Base-by-base conservation (phyloP, 2,888 invertebrate genomes). In the Temnothorax unifasciatus region DNA sequence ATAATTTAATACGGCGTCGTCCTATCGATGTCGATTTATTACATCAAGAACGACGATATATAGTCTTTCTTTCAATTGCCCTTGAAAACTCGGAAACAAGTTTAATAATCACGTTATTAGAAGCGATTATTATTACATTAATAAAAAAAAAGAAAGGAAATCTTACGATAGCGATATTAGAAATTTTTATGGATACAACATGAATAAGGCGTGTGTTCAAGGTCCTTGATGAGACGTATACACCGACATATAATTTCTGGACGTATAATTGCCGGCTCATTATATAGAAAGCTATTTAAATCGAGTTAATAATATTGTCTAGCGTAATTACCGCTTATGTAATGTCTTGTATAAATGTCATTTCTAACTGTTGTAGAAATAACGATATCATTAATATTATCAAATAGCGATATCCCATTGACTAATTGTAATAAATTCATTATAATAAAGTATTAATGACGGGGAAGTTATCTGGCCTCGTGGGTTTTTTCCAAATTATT, bases 231-330 rank as follows among this genome's bases (percentile, higher is more conserved):
- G 29, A 61, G 11, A 76, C 50, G 18, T 11, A n/a, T 64, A 41
- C 44, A 47, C 8, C 1, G 21, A 38, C 15, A 25, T 63, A 13
- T 76, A 52, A 76, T 76, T 66, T 76, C 75, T 25, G 38, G 8
- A 44, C 1, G 15, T 15, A 25, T 64, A 34, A 75, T 50, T 75
- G 18, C 1, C 66, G 18, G 11, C 25, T 18, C 47, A 64, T 76
- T 66, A 44, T 21, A 8, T 44, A 68, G 69, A 66, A 52, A 76
- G 76, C n/a, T 52, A 34, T 68, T 76, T 63, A 63, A 44, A 64
- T 15, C 18, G 38, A 76, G 50, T 76, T 69, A 68, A 76, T 76
- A 76, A 64, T 41, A 59, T 59, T 54, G 25, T 73, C 57, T 25
- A 3, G 25, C 25, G 18, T 64, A 75, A 75, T 21, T 21, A 38